These are phyloP conservation scores for Resseliella maxima DNA, from an alignment of 2,888 invertebrate species.

Conservation along the genomic window DNA sequence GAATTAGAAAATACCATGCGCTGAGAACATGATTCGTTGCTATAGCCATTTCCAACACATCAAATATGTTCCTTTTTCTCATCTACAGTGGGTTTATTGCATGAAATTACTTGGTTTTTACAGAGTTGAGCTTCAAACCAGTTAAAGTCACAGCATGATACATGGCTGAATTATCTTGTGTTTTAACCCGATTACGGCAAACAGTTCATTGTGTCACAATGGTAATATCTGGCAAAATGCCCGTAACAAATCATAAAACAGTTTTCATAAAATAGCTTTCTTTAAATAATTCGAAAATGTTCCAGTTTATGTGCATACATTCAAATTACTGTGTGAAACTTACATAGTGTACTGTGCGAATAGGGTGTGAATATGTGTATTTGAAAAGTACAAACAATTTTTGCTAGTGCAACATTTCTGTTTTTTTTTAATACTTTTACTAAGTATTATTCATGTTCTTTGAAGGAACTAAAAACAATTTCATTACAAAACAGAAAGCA, in stretches of 20 bases:
- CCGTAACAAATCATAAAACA: conserved; percentile 12
- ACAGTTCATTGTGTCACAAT: conserved; percentile 21
- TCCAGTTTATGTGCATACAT: background rate
- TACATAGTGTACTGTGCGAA: background rate
- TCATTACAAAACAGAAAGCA: no score
- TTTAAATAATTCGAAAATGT: no score
- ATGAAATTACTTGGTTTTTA: background rate
- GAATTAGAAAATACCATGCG: background rate
- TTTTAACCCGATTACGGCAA: conserved; percentile 25
- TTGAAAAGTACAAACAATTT: no score
- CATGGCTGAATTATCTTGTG: background rate
- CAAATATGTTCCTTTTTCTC: background rate
- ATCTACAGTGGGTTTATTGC: background rate
- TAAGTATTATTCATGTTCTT: no score
- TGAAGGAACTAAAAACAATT: no score
- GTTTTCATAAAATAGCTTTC: background rate
- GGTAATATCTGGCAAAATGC: conserved; percentile 14
- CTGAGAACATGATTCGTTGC: background rate
- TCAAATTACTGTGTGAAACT: background rate
- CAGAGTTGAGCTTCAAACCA: background rate
- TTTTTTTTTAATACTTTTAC: no score
- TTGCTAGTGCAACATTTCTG: no score
- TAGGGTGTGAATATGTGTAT: no score
- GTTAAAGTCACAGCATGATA: background rate
- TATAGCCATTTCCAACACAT: no score